Conservation (phyloP, 1,140 invertebrate species). For the Dreissena rostriformis region DNA sequence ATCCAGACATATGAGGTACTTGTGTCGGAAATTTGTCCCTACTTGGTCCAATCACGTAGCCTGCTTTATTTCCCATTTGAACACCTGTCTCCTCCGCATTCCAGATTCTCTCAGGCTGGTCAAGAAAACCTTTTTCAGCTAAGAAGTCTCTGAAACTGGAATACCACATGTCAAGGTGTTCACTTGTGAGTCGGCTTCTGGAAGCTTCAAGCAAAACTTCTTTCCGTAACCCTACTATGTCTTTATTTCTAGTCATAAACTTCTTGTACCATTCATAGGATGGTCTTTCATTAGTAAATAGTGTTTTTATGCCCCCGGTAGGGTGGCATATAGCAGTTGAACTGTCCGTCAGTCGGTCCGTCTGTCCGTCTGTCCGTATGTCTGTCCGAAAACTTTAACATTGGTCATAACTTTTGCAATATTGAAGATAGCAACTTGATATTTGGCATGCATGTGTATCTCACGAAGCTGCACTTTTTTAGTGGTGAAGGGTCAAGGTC, state of each 20-base stretch:
- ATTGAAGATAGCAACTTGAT: too few species aligned
- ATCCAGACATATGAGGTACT: constrained; percentile 1
- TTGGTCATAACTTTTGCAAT: too few species aligned
- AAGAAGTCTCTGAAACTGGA: too few species aligned
- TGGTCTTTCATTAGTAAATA: neutral
- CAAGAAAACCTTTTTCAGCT: neutral
- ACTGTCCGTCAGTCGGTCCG: too few species aligned
- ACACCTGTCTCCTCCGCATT: neutral
- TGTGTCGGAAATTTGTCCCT: constrained; percentile 4
- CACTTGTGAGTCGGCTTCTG: neutral
- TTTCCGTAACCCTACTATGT: neutral
- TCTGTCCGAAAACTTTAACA: too few species aligned
- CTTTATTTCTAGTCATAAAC: neutral
- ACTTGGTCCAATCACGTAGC: neutral
- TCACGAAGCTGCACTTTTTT: too few species aligned
- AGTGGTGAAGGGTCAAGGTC: too few species aligned
- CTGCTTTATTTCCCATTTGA: neutral
- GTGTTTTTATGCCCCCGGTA: too few species aligned
- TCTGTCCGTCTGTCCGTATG: too few species aligned
- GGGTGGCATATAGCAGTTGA: too few species aligned
- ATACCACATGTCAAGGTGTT: too few species aligned
- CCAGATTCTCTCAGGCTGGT: neutral
- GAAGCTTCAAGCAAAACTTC: constrained; percentile 4
- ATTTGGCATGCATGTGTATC: too few species aligned
- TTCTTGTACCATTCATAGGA: constrained; percentile 8